phyloP scores from a whole-genome alignment of 2,888 invertebrate genomes.

The Conus canariensis region DNA sequence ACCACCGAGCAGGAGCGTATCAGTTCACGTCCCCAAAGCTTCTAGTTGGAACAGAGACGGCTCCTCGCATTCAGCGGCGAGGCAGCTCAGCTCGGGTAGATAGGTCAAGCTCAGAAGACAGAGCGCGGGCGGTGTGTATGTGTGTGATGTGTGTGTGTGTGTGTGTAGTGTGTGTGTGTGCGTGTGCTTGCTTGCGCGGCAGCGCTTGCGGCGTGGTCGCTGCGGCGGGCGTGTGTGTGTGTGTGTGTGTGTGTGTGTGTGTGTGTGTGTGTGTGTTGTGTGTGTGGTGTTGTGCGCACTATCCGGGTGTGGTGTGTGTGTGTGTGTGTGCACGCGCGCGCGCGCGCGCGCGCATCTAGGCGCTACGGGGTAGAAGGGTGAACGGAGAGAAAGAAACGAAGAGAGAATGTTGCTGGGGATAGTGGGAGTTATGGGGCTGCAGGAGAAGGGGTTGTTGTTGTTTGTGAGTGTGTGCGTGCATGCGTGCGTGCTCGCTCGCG shows the following conservation, averaged over 20 bases:
- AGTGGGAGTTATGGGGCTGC: too few species aligned
- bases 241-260: not conserved
- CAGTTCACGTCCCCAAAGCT: too few species aligned
- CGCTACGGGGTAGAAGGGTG: too few species aligned
- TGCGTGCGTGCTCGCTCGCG: not conserved
- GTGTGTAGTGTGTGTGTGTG: constrained; percentile 6
- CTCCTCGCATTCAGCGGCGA: too few species aligned
- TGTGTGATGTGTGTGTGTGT: not conserved
- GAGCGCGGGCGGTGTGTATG: too few species aligned
- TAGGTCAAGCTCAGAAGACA: too few species aligned
- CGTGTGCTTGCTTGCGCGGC: not conserved
- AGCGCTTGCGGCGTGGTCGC: not conserved
- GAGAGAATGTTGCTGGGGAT: too few species aligned
- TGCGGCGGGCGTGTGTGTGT: not conserved
- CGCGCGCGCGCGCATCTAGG: too few species aligned
- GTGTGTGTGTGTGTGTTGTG: not conserved
- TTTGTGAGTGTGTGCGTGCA: not conserved
- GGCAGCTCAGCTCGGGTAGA: too few species aligned
- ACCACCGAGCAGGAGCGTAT: too few species aligned
- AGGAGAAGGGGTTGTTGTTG: not conserved
- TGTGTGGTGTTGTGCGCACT: not conserved
- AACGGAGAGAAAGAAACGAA: too few species aligned
- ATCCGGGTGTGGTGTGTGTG: not conserved
- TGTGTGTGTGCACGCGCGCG: not conserved
- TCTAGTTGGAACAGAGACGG: too few species aligned